A percentile compares a stretch with the other conserved stretches of the same genome.
phyloP scores from a whole-genome alignment of 64 coral and sea anemone species.

The Porites australiensis region DNA sequence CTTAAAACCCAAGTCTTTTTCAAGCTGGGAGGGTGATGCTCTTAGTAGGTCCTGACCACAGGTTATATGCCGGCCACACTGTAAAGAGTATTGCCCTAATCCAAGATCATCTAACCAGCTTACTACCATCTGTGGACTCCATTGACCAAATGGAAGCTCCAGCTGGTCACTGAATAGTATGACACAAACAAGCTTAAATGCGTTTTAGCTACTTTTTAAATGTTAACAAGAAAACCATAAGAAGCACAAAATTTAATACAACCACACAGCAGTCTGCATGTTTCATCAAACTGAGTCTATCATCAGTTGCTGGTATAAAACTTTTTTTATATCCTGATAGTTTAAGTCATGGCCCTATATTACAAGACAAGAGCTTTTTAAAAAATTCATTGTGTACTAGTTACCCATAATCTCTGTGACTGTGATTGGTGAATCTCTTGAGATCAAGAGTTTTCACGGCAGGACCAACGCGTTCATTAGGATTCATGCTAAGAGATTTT shows the following conservation, averaged over 20 bases:
- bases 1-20: conserved; percentile 81
- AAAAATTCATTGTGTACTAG: too few species aligned
- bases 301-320: too few species aligned
- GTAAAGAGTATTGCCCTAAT: conserved; percentile 73
- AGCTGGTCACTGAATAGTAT: conserved; percentile 71
- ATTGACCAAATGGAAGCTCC: conserved; percentile 88
- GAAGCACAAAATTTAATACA: too few species aligned
- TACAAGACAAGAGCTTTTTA: too few species aligned
- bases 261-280: too few species aligned
- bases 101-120: conserved; percentile 98
- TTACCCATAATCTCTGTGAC: conserved; percentile 73
- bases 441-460: conserved; percentile 46
- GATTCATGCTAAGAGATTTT: conserved; percentile 70
- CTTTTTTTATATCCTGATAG: too few species aligned
- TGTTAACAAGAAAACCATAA: not conserved
- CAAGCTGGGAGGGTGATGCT: conserved; percentile 78
- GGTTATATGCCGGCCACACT: conserved; percentile 61
- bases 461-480: conserved; percentile 50
- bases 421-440: conserved; percentile 21
- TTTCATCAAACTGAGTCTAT: too few species aligned
- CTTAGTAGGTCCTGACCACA: conserved; percentile 91
- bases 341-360: too few species aligned
- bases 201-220: too few species aligned
- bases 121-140: conserved; percentile 91
- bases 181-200: conserved; percentile 1